phyloP scores from a whole-genome alignment of 2,888 invertebrate species.

The Caenorhabditis drosophilae region DNA sequence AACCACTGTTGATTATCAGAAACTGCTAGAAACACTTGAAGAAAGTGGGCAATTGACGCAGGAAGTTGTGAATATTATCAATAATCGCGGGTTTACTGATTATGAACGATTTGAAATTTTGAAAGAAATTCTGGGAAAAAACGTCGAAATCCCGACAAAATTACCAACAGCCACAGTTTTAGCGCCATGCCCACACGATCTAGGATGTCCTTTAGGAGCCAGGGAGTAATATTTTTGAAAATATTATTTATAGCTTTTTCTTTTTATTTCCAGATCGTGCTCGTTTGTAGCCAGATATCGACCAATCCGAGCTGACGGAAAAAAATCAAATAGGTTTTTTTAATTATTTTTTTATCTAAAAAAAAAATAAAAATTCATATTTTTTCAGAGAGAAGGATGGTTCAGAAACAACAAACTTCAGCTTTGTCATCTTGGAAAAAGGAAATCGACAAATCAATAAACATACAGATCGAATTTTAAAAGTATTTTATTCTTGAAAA shows the following conservation, averaged over 20 bases:
- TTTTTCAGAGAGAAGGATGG: constrained; percentile 62
- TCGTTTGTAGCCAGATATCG: constrained; percentile 52
- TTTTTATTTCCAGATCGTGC: constrained; percentile 50
- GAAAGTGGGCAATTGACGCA: constrained; percentile 13
- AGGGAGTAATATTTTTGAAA: constrained; percentile 13
- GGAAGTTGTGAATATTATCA: constrained; percentile 36
- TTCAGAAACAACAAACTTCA: constrained; percentile 76
- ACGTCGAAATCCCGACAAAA: constrained; percentile 55
- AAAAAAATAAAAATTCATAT: too few relatives aligned
- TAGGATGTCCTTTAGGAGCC: constrained; percentile 76
- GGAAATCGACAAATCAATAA: constrained; percentile 68
- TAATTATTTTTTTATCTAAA: background rate
- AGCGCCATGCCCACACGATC: constrained; percentile 82
- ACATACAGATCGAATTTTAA: constrained; percentile 32
- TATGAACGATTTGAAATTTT: constrained; percentile 58
- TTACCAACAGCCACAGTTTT: constrained; percentile 61
- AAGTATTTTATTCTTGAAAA: constrained; percentile 8
- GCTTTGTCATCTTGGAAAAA: constrained; percentile 84
- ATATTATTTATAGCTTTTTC: background rate
- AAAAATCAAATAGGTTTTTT: constrained; percentile 39
- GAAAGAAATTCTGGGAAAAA: constrained; percentile 49
- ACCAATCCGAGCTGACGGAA: constrained; percentile 61
- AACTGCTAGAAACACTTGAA: constrained; percentile 19
- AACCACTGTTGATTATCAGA: constrained; percentile 37
- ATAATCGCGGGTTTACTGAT: constrained; percentile 45